Evolutionary conservation across 92 coral and sea anemone genomes (phyloP), one percentile per base, ranked within the genome.

Genomic region (Desmophyllum pertusum): DNA sequence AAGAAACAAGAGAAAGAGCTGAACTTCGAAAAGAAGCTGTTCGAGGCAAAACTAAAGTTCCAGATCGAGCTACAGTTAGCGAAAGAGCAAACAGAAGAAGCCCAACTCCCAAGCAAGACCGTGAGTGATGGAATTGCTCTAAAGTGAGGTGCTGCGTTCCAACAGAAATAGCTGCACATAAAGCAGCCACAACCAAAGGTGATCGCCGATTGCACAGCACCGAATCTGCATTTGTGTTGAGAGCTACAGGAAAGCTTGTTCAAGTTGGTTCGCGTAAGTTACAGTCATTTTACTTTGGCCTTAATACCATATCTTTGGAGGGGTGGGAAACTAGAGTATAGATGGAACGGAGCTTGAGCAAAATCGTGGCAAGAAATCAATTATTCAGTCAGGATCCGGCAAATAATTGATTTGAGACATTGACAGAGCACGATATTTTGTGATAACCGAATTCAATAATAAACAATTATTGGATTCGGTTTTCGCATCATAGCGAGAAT

Each of bases 211-310:
- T 86, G 27, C 61, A 73, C 89, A 86, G 85, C 74, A 68, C 57
- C 29, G 37, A 53, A 79, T 79, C 89, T 40, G 41, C 72, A 70
- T 70, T 33, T 42, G 61, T 78, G 10, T 62, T 86, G 87, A 78
- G 46, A 40, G 50, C 35, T 35, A 70, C 85, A 17, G 63, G 64
- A 30, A 59, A 69, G 59, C 71, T 86, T 31, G 45, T 86, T 79
- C 79, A 33, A 79, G 89, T 86, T 61, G 86, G 89, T 79, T 79
- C 85, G 14, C 89, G 85, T 85, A 79, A 76, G 89, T 85, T n/a
- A 30, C 33, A 21, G 63, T 29, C 33, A 30, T 7, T 75, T 21
- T 0, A 46, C 29, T 75, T 75, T 71, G 76, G 35, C 18, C 35
- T 41, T 27, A 71, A n/a, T 23, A 40, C 4, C 51, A n/a, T n/a